phyloP scores from a whole-genome alignment of 2,888 invertebrate genomes.

The Melipona beecheii region DNA sequence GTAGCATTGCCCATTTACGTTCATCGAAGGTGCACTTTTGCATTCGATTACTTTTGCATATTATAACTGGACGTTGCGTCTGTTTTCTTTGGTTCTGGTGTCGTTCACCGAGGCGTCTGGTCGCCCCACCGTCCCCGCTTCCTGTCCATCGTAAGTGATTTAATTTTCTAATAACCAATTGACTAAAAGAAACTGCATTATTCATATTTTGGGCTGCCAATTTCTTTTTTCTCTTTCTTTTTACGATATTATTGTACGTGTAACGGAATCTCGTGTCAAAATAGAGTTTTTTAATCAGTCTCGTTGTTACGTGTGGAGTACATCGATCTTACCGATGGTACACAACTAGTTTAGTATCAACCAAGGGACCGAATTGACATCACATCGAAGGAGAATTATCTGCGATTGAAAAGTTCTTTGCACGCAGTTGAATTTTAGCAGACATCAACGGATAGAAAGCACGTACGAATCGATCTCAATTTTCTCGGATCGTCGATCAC shows the following conservation, averaged over 20 bases:
- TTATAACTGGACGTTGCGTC: conserved; percentile 28
- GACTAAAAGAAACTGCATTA: background rate
- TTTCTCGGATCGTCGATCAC: conserved; percentile 12
- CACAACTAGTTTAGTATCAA: background rate
- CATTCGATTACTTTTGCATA: conserved; percentile 19
- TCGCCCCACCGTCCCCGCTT: conserved; percentile 25
- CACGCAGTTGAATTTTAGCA: background rate
- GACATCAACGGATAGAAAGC: background rate
- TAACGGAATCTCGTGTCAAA: background rate
- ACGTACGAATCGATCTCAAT: conserved; percentile 18
- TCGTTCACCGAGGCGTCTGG: conserved; percentile 36
- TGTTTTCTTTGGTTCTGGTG: conserved; percentile 26
- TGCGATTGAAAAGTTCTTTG: background rate
- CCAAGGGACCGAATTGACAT: background rate
- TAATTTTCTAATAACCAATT: conserved; percentile 10
- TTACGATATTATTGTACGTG: background rate
- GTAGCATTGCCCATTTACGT: conserved; percentile 20
- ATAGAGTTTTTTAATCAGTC: background rate
- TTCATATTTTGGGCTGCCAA: background rate
- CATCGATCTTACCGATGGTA: conserved; percentile 12
- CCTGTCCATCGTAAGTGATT: conserved; percentile 41
- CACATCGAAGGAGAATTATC: background rate
- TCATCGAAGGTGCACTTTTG: conserved; percentile 45
- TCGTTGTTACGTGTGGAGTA: background rate
- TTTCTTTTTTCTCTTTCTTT: too few relatives aligned